Percentiles rank a stretch among this genome's conserved stretches.
Evolutionary conservation across 2,797 vertebrate species (phyloP).

Genomic region (Meriones psammophilus): DNA sequence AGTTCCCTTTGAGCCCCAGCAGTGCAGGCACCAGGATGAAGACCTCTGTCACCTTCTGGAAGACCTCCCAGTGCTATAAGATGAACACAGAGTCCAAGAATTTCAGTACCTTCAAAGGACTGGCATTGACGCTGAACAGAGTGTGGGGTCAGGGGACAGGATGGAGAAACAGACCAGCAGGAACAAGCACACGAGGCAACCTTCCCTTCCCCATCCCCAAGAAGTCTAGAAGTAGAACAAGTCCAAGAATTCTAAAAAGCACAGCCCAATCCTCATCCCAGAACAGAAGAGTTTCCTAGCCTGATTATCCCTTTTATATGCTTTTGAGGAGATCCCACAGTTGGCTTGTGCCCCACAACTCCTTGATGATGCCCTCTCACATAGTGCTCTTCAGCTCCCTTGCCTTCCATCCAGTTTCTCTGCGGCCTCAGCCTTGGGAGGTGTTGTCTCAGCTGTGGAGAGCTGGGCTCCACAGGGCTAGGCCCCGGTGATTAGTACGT

Average conservation of each 20-base stretch:
- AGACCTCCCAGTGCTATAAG: slow-evolving; percentile 97
- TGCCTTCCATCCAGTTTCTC: slow-evolving; percentile 59
- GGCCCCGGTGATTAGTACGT: slow-evolving; percentile 65
- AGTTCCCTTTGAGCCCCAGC: slow-evolving; percentile 98
- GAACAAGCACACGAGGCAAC: background rate
- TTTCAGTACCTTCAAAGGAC: slow-evolving; percentile 58
- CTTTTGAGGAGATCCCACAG: background rate
- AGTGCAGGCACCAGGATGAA: slow-evolving; percentile 98
- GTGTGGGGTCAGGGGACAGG: background rate
- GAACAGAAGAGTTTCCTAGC: background rate
- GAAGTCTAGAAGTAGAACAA: slow-evolving; percentile 28
- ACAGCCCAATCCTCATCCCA: background rate
- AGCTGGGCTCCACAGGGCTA: slow-evolving; percentile 61
- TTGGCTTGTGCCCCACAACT: slow-evolving; percentile 1
- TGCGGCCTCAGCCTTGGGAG: slow-evolving; percentile 60
- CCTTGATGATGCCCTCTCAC: background rate
- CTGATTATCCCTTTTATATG: background rate
- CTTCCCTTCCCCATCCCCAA: background rate
- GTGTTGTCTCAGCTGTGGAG: slow-evolving; percentile 84
- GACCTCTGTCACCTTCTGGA: slow-evolving; percentile 96
- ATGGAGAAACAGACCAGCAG: slow-evolving; percentile 39
- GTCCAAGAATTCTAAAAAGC: background rate
- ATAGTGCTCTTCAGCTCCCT: background rate
- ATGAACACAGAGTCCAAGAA: slow-evolving; percentile 65
- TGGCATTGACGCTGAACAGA: background rate